Evolutionary conservation across 2,113 vertebrate genomes (phyloP).

Genomic region (Thamnaconus septentrionalis): DNA sequence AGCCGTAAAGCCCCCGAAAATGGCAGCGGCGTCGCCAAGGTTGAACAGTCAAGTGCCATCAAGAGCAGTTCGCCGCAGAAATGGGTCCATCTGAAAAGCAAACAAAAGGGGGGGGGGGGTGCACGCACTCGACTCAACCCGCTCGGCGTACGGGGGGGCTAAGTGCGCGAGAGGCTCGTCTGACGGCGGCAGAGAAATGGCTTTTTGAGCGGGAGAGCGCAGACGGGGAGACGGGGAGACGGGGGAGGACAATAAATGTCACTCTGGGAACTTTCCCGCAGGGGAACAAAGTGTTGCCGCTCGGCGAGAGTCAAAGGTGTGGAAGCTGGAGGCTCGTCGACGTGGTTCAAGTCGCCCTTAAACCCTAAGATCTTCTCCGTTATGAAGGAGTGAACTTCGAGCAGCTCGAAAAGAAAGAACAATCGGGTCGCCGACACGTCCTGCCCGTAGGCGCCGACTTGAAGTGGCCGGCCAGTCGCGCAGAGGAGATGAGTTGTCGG

Average conservation of each 20-base stretch:
- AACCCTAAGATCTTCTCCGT: no score
- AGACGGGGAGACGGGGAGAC: constrained; percentile 32
- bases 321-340: neutral
- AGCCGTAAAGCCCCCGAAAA: constrained; percentile 58
- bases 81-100: constrained; percentile 66
- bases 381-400: no score
- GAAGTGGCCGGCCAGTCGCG: no score
- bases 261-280: constrained; percentile 39
- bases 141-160: constrained; percentile 34
- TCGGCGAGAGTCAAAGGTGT: constrained; percentile 32
- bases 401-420: no score
- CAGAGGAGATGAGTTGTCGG: no score
- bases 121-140: constrained; percentile 60
- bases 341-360: no score
- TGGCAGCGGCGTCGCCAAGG: constrained; percentile 60
- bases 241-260: constrained; percentile 44
- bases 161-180: constrained; percentile 45
- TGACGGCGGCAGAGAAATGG: constrained; percentile 51
- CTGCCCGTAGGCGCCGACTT: no score
- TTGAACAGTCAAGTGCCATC: constrained; percentile 75
- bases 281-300: constrained; percentile 7
- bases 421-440: no score
- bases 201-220: constrained; percentile 48
- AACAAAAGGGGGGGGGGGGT: constrained; percentile 53
- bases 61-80: constrained; percentile 69